Conservation (phyloP, 2,113 vertebrate genomes). For the Copsychus sechellarum region DNA sequence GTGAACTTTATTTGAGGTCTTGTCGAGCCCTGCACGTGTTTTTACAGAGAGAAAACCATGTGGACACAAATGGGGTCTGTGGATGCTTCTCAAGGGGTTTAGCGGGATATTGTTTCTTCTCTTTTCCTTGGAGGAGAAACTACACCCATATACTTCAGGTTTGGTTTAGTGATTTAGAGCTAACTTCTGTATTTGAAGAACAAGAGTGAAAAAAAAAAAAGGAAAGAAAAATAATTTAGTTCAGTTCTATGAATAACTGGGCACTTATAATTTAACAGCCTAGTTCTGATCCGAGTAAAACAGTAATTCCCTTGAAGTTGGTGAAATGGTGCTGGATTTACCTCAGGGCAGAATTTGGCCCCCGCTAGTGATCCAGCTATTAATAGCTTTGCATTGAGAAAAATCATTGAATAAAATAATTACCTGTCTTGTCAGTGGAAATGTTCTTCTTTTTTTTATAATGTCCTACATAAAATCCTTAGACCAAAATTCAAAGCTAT, state of each 20-base stretch:
- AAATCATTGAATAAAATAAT: slow-evolving; percentile 62
- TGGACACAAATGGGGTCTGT: background rate
- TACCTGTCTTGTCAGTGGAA: slow-evolving; percentile 57
- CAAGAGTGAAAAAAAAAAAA: background rate
- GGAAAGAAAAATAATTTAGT: background rate
- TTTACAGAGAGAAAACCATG: background rate
- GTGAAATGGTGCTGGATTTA: slow-evolving; percentile 52
- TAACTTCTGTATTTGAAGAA: background rate
- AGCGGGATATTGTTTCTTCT: background rate
- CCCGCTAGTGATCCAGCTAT: slow-evolving; percentile 33
- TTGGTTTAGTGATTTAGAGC: background rate
- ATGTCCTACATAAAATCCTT: slow-evolving; percentile 65
- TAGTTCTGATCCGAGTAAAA: slow-evolving; percentile 43
- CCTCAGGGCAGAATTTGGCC: slow-evolving; percentile 59
- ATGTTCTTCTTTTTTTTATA: background rate
- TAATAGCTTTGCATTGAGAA: slow-evolving; percentile 54
- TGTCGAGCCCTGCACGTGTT: background rate
- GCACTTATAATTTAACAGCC: slow-evolving; percentile 27
- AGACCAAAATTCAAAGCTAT: slow-evolving; percentile 67
- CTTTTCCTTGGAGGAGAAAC: background rate
- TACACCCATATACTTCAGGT: background rate
- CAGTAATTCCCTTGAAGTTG: slow-evolving; percentile 55
- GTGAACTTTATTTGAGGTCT: slow-evolving; percentile 4
- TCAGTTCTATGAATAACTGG: slow-evolving; percentile 56
- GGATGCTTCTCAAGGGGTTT: background rate